Evolutionary conservation across 1,140 invertebrate genomes (phyloP), one percentile per base, ranked within the genome.

Genomic region (Varroa destructor): DNA sequence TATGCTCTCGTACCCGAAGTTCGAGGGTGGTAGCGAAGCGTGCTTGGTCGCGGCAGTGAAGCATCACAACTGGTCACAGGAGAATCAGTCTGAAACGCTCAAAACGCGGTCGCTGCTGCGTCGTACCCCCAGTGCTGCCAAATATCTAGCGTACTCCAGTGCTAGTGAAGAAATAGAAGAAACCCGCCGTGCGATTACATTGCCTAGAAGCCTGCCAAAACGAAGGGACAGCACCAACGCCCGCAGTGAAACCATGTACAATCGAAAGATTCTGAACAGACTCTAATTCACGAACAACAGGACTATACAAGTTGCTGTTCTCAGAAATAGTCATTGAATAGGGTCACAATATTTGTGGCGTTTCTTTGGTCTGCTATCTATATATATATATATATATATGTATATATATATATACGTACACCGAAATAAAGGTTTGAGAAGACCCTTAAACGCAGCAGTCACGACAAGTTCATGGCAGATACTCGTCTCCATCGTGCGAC

Each of bases 21-120:
- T 67, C 61, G 61, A 36, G 3, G 61, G 61, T 12, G 61, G 61
- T 5, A 67, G 40, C 37, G 61, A 67, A 40, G 61, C 61, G 14
- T 67, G 61, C 8, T 8, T 67, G 1, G 61, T 67, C 12, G 61
- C 61, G 1, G 61, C 61, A 40, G 61, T 67, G 12, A 67, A 67
- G 37, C 61, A 67, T 37, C 61, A 67, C 61, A 67, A 67, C 61
- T 67, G 61, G 61, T 67, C 61, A 5, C 61, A 67, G 61, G 61
- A 67, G 61, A 67, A 67, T 37, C 61, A 67, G 61, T 67, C 61
- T 12, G 61, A 67, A 46, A 67, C 61, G 40, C 46, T 67, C 40
- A 67, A 67, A 40, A 67, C 61, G 8, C 40, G 61, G 3, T 67
- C 61, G 40, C 36, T 67, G 14, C 14, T 67, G n/a, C 40, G 61